Conservation (phyloP, 2,797 vertebrate species). For the Bradypus variegatus region DNA sequence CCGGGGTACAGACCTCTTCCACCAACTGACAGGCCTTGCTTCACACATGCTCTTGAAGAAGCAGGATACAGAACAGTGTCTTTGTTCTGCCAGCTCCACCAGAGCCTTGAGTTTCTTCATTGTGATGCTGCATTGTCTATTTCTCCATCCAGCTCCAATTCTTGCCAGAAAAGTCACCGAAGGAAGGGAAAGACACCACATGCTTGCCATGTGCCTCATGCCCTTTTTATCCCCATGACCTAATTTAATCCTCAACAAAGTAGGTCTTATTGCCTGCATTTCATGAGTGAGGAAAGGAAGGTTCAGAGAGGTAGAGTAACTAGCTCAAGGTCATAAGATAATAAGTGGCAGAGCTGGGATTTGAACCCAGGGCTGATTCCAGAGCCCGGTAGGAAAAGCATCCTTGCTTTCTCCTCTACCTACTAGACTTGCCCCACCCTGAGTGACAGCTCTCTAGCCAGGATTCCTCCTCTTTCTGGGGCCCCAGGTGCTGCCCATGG, state of each 20-base stretch:
- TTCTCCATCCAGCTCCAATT: not conserved
- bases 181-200: not conserved
- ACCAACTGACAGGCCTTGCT: not conserved
- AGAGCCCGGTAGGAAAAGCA: not conserved
- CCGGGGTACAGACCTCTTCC: not conserved
- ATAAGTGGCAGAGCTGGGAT: not conserved
- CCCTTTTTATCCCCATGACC: not conserved
- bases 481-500: not conserved
- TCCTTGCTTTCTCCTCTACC: not conserved
- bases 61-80: not conserved
- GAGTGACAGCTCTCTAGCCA: not conserved
- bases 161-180: not conserved
- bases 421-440: not conserved
- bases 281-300: not conserved
- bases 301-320: conserved; percentile 3
- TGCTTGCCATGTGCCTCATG: not conserved
- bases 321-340: not conserved
- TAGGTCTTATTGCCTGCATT: not conserved
- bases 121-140: not conserved
- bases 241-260: not conserved
- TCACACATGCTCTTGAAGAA: not conserved
- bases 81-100: not conserved
- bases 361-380: conserved; percentile 3
- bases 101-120: not conserved
- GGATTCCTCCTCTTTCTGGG: not conserved